These are phyloP conservation scores for Dendrocopos noguchii DNA, from an alignment of 2,113 vertebrate genomes.

Conservation along the genomic window DNA sequence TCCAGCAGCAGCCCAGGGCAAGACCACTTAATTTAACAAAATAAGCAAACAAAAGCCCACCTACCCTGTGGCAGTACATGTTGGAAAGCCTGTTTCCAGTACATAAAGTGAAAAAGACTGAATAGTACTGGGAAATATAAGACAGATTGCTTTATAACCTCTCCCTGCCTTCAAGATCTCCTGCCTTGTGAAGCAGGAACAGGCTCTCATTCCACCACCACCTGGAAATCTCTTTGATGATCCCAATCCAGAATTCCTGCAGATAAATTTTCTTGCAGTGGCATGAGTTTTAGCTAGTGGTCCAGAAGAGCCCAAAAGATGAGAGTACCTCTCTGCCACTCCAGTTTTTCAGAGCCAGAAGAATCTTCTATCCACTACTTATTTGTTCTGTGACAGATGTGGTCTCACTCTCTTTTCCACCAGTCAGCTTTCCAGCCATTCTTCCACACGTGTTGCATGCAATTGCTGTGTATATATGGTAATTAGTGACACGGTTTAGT, in stretches of 20 bases:
- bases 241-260: neutral
- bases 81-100: neutral
- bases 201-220: neutral
- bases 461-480: too few relatives aligned
- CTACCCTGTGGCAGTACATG: neutral
- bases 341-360: neutral
- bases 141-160: neutral
- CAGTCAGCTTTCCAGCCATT: too few relatives aligned
- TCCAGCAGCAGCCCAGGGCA: neutral
- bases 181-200: neutral
- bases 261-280: neutral
- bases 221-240: neutral
- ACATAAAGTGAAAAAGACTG: neutral
- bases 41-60: neutral
- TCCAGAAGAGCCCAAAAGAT: neutral
- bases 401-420: accelerated
- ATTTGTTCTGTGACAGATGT: neutral
- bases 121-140: neutral
- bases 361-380: neutral
- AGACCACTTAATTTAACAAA: neutral
- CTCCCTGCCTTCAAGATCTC: neutral
- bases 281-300: neutral
- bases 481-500: too few relatives aligned
- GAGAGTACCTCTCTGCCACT: neutral
- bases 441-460: too few relatives aligned